Evolutionary conservation across 2,797 vertebrate genomes (phyloP).

Genomic region (Odontamblyopus rebecca): DNA sequence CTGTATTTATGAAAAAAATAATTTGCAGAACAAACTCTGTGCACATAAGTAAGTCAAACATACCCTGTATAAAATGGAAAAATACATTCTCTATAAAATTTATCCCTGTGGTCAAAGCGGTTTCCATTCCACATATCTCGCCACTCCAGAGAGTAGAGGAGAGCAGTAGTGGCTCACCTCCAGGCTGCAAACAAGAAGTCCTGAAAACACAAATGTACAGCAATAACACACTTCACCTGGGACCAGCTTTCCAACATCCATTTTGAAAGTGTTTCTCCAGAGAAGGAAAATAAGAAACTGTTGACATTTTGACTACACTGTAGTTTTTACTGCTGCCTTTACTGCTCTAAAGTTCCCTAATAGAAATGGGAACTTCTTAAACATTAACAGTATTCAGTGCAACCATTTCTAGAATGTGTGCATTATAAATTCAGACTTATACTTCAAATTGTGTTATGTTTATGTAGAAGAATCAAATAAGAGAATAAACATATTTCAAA

Average conservation of each 20-base stretch:
- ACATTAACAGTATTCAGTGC: background rate
- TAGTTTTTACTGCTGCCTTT: background rate
- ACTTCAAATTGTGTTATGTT: background rate
- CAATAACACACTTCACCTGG: conserved; percentile 8
- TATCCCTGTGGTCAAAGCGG: conserved; percentile 1
- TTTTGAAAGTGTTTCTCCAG: background rate
- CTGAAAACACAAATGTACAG: conserved; percentile 3
- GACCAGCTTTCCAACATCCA: conserved; percentile 1
- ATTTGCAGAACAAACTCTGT: background rate
- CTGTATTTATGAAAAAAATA: background rate
- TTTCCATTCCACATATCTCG: conserved; percentile 7
- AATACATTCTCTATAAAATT: conserved; percentile 4
- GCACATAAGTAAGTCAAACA: conserved; percentile 1
- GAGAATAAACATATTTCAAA: background rate
- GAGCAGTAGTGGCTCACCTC: background rate
- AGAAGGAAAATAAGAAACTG: background rate
- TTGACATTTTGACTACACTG: background rate
- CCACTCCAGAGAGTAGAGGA: conserved; percentile 3
- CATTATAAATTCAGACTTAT: background rate
- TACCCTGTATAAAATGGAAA: background rate
- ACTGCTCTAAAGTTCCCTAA: background rate
- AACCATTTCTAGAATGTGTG: background rate
- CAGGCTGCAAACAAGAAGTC: conserved; percentile 1
- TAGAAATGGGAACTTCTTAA: background rate
- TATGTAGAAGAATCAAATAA: background rate